Percentiles rank a stretch among this genome's conserved stretches.
These are phyloP conservation scores for Uropsilus gracilis DNA, from an alignment of 2,113 vertebrate species.

Conservation along the genomic window DNA sequence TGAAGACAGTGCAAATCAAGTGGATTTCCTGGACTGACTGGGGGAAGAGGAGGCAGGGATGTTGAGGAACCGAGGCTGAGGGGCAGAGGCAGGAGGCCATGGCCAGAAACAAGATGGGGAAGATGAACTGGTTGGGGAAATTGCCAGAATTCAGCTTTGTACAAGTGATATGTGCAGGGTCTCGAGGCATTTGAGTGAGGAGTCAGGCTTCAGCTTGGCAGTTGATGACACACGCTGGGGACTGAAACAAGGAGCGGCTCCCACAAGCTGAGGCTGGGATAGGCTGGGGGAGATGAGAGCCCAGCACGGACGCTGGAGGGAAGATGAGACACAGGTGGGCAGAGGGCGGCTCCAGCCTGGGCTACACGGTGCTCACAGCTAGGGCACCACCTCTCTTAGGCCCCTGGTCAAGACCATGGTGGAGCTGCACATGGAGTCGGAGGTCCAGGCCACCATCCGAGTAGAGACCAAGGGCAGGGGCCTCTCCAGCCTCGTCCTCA, in stretches of 20 bases:
- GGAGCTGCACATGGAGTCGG: slow-evolving; percentile 58
- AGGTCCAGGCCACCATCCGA: slow-evolving; percentile 26
- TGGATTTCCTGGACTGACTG: background rate
- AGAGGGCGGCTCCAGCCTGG: rapidly evolving
- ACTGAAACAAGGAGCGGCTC: background rate
- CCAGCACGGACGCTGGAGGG: no score
- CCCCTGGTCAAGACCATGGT: slow-evolving; percentile 66
- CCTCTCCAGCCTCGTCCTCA: background rate
- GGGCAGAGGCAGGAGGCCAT: background rate
- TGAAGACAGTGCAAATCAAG: background rate
- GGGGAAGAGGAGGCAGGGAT: background rate
- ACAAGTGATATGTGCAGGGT: background rate
- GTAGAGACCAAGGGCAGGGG: background rate
- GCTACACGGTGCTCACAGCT: background rate
- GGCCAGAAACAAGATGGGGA: background rate
- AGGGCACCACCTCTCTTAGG: background rate
- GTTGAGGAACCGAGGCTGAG: background rate
- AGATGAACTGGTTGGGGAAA: background rate
- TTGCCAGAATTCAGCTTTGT: background rate
- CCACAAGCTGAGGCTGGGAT: background rate
- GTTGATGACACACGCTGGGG: background rate
- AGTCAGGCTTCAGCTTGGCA: background rate
- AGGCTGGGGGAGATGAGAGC: background rate
- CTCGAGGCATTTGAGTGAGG: background rate
- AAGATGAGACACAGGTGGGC: background rate